Conservation (phyloP, 2,113 vertebrate species). For the Origma solitaria region DNA sequence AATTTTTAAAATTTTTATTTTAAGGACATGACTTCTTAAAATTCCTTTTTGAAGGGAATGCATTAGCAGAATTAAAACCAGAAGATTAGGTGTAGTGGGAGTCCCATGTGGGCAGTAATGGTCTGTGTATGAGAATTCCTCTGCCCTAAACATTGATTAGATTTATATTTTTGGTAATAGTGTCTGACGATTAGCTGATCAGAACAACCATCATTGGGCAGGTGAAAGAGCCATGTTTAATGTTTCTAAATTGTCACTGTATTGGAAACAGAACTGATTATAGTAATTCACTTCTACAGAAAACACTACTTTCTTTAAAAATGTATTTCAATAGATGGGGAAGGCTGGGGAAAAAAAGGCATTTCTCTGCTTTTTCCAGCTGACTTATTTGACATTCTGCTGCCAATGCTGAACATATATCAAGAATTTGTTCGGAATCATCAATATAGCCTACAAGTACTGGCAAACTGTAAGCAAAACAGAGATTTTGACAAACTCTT, state of each 20-base stretch:
- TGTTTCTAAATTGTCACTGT: background rate
- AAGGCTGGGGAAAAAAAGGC: background rate
- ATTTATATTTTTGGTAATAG: background rate
- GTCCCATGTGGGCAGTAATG: background rate
- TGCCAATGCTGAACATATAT: constrained; percentile 99
- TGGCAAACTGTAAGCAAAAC: constrained; percentile 99
- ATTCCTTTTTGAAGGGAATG: background rate
- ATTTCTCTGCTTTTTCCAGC: constrained; percentile 75
- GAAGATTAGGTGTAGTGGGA: background rate
- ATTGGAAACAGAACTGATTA: background rate
- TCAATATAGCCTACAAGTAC: constrained; percentile 96
- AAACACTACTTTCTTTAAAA: background rate
- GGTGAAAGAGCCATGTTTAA: background rate
- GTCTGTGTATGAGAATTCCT: background rate
- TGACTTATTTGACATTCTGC: constrained; percentile 96
- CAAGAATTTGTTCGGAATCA: constrained; percentile 99
- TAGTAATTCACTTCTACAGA: background rate
- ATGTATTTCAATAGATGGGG: background rate
- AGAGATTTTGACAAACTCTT: constrained; percentile 98
- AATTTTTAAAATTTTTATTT: background rate
- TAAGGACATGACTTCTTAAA: background rate
- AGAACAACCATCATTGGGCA: background rate
- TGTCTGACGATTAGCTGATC: background rate
- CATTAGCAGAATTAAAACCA: background rate
- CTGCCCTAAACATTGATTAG: background rate